phyloP scores from a whole-genome alignment of 2,113 vertebrate genomes.

The Gopherus flavomarginatus region DNA sequence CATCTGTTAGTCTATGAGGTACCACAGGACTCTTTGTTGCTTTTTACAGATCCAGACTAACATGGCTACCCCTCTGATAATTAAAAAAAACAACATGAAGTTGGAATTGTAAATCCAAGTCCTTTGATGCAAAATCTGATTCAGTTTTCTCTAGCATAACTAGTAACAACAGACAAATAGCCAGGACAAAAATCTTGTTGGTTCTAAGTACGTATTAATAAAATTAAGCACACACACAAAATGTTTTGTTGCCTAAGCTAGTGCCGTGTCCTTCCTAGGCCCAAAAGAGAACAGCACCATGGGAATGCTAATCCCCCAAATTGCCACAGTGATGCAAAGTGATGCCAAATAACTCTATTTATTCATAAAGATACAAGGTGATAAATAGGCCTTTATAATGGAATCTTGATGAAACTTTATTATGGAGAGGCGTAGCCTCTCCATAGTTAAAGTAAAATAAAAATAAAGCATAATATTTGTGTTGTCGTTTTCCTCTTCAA shows the following conservation, averaged over 20 bases:
- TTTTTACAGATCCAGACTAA: too few relatives aligned
- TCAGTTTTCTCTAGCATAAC: rapidly evolving
- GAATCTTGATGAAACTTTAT: not conserved
- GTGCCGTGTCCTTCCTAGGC: not conserved
- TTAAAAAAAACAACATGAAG: not conserved
- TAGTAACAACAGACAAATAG: not conserved
- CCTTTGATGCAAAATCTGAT: not conserved
- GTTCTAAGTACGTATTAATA: not conserved
- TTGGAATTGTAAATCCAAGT: not conserved
- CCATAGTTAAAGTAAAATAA: not conserved
- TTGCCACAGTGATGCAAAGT: not conserved
- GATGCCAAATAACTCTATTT: not conserved
- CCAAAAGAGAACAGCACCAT: not conserved
- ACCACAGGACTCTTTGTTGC: too few relatives aligned
- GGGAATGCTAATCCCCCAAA: not conserved
- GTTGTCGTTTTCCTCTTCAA: not conserved
- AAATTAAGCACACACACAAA: not conserved
- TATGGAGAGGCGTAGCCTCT: not conserved
- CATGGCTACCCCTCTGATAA: too few relatives aligned
- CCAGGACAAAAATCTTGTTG: not conserved
- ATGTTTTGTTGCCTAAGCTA: not conserved
- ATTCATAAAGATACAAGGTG: not conserved
- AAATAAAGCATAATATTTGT: not conserved
- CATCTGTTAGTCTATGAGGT: too few relatives aligned
- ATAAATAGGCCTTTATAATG: not conserved